A percentile compares a stretch with the other conserved stretches of the same genome.
Conservation (phyloP, 2,113 vertebrate species). For the Triplophysa siluroides region DNA sequence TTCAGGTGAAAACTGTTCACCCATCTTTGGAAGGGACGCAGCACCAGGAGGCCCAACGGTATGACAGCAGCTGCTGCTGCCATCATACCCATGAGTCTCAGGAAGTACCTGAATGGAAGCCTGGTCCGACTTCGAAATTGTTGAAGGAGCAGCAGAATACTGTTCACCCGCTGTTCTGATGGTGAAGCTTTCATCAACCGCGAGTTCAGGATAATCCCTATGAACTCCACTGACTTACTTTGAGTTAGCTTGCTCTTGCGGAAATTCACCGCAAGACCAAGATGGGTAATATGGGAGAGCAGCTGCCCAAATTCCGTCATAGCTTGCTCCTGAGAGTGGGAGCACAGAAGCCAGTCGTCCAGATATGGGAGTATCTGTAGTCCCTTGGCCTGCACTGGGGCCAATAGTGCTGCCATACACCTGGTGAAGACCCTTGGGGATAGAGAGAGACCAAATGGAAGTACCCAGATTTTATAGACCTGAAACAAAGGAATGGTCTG, state of each 20-base stretch:
- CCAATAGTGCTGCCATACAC: background rate
- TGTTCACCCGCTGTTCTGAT: background rate
- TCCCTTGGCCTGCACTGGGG: background rate
- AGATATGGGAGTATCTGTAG: background rate
- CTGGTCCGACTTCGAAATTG: background rate
- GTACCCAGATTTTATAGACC: background rate
- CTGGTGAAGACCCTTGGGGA: background rate
- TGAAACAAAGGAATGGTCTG: background rate
- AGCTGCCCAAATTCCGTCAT: background rate
- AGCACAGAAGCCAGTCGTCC: background rate
- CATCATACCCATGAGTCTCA: conserved; percentile 1
- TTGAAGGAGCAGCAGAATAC: background rate
- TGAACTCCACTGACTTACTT: background rate
- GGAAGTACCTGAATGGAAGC: background rate
- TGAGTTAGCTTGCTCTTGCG: background rate
- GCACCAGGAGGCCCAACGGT: background rate
- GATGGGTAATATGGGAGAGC: background rate
- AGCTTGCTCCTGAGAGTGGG: background rate
- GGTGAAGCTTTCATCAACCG: background rate
- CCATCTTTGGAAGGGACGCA: background rate
- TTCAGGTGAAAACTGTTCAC: background rate
- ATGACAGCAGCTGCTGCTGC: background rate
- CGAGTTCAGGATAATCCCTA: background rate
- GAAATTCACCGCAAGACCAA: background rate
- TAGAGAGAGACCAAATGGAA: background rate